These are phyloP conservation scores for Holothuria glaberrima DNA, from an alignment of 35 echinoderm and acorn worm genomes.

Conservation along the genomic window DNA sequence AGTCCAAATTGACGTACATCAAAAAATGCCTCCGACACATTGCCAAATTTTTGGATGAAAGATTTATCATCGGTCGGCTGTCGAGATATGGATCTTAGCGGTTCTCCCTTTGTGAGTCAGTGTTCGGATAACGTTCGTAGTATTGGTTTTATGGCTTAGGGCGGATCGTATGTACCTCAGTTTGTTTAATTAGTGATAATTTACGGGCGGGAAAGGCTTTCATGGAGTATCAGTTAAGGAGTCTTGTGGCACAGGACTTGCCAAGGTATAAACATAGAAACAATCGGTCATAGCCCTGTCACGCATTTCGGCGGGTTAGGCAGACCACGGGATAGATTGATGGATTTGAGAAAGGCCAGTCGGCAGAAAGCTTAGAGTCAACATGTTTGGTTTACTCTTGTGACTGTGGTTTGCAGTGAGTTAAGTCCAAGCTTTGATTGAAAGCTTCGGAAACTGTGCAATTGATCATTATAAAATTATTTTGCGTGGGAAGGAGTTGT, in stretches of 20 bases:
- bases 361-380: too few relatives aligned
- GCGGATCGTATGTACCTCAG: slow-evolving; percentile 34
- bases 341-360: too few relatives aligned
- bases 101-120: slow-evolving; percentile 48
- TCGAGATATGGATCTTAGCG: slow-evolving; percentile 33
- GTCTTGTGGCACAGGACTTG: slow-evolving; percentile 4
- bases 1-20: slow-evolving; percentile 14
- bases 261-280: neutral
- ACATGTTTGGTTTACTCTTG: too few relatives aligned
- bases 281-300: too few relatives aligned
- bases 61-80: slow-evolving; percentile 14
- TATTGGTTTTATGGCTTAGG: slow-evolving; percentile 24
- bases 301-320: too few relatives aligned
- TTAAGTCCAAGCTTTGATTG: too few relatives aligned
- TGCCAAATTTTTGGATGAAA: slow-evolving; percentile 17
- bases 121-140: neutral
- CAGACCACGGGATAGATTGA: too few relatives aligned
- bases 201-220: slow-evolving; percentile 56
- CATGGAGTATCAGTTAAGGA: slow-evolving; percentile 49
- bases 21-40: slow-evolving; percentile 36
- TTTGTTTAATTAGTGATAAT: slow-evolving; percentile 65
- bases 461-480: too few relatives aligned
- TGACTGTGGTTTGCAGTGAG: too few relatives aligned
- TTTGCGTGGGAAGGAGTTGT: too few relatives aligned
- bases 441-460: too few relatives aligned